Base-by-base conservation (phyloP, 2,797 vertebrate species). In the Pseudopleuronectes americanus region DNA sequence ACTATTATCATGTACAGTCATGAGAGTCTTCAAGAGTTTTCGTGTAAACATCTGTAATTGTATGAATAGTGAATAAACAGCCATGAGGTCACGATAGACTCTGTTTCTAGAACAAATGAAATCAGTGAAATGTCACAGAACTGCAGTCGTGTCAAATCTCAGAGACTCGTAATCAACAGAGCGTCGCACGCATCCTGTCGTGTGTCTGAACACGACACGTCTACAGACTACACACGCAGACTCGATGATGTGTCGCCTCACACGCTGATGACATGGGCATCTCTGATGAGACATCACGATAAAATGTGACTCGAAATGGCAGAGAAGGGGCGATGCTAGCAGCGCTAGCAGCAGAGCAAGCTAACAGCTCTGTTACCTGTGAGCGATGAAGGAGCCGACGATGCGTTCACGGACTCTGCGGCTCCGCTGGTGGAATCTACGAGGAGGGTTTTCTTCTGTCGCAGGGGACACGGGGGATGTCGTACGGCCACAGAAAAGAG, bases 281-380 rank as follows among this genome's bases (percentile, higher is more conserved):
- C 45, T 19, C 0, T 0, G 57, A 14, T 8, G 0, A 0, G 8
- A 47, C n/a, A 56, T n/a, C 0, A 1, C 2, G 10, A 8, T 4
- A n/a, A 13, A 12, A 36, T 13, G 1, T 10, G 4, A 47, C 22
- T 1, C 41, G 2, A 55, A n/a, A 14, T 13, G 49, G 36, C 19
- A 8, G 55, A 1, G 49, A 24, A n/a, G 4, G 6, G 51, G 0
- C n/a, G 2, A 28, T 49, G 80, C 69, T 79, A 83, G 59, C 36
- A 83, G 59, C 36, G 49, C 48, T 84, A 79, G 79, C 85, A 10
- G 16, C 19, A 10, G 16, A 17, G 19, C 1, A 19, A 22, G 69
- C 48, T 62, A 64, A 45, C 64, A 5, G 58, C 14, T 13, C 38
- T 28, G 49, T 89, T 90, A 92, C 91, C 89, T 91, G 68, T 31